phyloP scores from a whole-genome alignment of 2,888 invertebrate species.

The Anoncus sp. region DNA sequence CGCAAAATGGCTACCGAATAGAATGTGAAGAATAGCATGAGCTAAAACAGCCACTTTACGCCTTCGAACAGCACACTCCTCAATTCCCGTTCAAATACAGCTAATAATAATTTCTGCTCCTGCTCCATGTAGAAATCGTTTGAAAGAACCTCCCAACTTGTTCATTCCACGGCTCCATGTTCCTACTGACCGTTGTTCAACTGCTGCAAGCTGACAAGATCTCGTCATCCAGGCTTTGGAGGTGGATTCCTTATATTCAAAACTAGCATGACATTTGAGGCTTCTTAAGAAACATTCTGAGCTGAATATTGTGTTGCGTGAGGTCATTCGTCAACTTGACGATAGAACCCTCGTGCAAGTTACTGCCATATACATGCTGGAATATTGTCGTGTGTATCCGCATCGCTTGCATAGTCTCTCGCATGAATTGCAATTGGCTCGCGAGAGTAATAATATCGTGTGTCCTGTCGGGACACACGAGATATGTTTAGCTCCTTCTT shows the following conservation, averaged over 20 bases:
- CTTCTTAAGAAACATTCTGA: conserved; percentile 34
- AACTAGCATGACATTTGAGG: conserved; percentile 1
- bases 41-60: conserved; percentile 55
- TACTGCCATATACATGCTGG: conserved; percentile 3
- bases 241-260: conserved; percentile 21
- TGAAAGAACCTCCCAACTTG: not conserved
- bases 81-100: conserved; percentile 8
- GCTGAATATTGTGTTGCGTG: conserved; percentile 22
- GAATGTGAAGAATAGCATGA: conserved; percentile 5
- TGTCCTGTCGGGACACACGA: conserved; percentile 26
- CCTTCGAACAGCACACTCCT: not conserved
- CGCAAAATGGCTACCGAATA: conserved; percentile 29
- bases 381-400: conserved; percentile 35
- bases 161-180: not conserved
- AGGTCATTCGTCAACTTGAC: conserved; percentile 38
- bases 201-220: not conserved
- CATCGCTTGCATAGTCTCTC: conserved; percentile 18
- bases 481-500: conserved; percentile 41
- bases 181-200: conserved; percentile 13
- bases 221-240: not conserved
- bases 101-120: conserved; percentile 44
- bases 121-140: conserved; percentile 3
- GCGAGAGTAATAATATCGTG: conserved; percentile 52
- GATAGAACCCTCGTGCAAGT: conserved; percentile 34
- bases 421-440: conserved; percentile 10